phyloP scores from a whole-genome alignment of 2,888 invertebrate species.

The Phragmatobia fuliginosa region DNA sequence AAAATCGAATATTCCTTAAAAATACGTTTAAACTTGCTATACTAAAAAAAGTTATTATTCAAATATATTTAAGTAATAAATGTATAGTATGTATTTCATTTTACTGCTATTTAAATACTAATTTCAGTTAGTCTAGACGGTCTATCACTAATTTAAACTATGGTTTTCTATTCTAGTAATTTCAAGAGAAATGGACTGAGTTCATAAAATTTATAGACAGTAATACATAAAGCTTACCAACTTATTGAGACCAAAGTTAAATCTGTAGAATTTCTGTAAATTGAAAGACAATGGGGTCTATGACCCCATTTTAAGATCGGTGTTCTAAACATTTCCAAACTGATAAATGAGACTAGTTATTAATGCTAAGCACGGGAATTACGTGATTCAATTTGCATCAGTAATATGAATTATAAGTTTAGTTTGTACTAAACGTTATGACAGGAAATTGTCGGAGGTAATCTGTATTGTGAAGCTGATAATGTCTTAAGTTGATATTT shows the following conservation, averaged over 20 bases:
- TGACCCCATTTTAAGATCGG: neutral
- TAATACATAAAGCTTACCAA: neutral
- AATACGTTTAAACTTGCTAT: too few species aligned
- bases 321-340: constrained; percentile 19
- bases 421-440: constrained; percentile 19
- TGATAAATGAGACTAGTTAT: constrained; percentile 28
- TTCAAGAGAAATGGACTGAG: too few species aligned
- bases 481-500: constrained; percentile 4
- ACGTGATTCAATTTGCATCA: constrained; percentile 43
- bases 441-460: constrained; percentile 15
- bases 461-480: neutral
- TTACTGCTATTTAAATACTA: neutral
- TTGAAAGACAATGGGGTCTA: neutral
- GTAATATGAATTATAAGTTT: constrained; percentile 31
- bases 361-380: constrained; percentile 32
- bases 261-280: neutral
- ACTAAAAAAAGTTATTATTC: neutral
- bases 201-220: too few species aligned
- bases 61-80: neutral
- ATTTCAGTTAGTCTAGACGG: too few species aligned
- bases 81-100: neutral
- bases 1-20: too few species aligned
- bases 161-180: too few species aligned
- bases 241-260: neutral
- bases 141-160: too few species aligned